These are phyloP conservation scores for Zoanthus gigantus DNA, from an alignment of 92 coral and sea anemone genomes.

Conservation along the genomic window DNA sequence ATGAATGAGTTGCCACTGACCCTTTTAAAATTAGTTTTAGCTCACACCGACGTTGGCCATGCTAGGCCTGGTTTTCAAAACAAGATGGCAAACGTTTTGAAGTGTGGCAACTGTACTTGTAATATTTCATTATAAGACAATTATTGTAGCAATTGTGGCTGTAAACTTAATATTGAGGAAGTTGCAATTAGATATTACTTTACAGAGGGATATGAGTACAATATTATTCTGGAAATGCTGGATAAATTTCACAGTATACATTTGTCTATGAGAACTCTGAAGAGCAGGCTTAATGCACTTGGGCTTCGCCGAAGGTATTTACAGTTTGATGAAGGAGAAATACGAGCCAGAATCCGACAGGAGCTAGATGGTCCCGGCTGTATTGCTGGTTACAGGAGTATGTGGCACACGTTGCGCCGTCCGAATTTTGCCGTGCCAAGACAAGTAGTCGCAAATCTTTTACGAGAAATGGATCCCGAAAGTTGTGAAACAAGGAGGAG, in stretches of 20 bases:
- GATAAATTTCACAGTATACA: slow-evolving; percentile 40
- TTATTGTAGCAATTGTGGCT: slow-evolving; percentile 23
- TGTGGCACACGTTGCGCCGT: slow-evolving; percentile 69
- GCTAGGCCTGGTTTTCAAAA: slow-evolving; percentile 28
- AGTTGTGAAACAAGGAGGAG: slow-evolving; percentile 52
- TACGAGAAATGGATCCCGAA: slow-evolving; percentile 66
- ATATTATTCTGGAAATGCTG: slow-evolving; percentile 48
- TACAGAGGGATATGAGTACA: slow-evolving; percentile 50
- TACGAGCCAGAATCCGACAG: slow-evolving; percentile 55
- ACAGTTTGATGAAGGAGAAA: slow-evolving; percentile 42
- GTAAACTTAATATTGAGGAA: slow-evolving; percentile 44
- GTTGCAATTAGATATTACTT: slow-evolving; percentile 48
- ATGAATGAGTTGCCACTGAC: not conserved
- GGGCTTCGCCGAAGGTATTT: slow-evolving; percentile 60
- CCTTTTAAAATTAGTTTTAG: not conserved
- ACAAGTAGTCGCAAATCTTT: slow-evolving; percentile 49
- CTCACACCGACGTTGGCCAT: slow-evolving; percentile 20
- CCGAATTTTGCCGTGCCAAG: slow-evolving; percentile 65
- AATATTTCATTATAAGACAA: not conserved
- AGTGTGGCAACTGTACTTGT: slow-evolving; percentile 29
- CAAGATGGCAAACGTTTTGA: slow-evolving; percentile 19
- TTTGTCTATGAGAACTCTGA: slow-evolving; percentile 56
- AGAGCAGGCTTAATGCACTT: slow-evolving; percentile 52
- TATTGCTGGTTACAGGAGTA: slow-evolving; percentile 63
- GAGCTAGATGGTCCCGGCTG: slow-evolving; percentile 64